Percentiles rank a stretch among this genome's conserved stretches.
Evolutionary conservation across 2,797 vertebrate species (phyloP).

Genomic region (Sebastes matsubarae): DNA sequence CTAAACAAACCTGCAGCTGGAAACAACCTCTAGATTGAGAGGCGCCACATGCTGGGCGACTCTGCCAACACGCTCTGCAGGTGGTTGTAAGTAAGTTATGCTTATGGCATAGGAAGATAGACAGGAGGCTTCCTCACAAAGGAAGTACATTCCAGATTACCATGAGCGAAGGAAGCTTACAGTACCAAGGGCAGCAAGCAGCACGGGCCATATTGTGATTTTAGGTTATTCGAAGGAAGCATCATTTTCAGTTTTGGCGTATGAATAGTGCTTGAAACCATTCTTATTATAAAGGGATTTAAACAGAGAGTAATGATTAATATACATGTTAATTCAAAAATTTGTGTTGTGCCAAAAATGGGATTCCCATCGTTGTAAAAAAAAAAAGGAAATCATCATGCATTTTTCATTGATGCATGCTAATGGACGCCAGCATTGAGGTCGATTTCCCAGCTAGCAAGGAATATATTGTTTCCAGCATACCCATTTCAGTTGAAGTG

Average conservation of each 20-base stretch:
- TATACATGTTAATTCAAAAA: slow-evolving; percentile 48
- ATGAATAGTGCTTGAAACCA: slow-evolving; percentile 49
- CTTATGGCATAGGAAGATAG: slow-evolving; percentile 28
- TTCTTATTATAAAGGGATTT: slow-evolving; percentile 54
- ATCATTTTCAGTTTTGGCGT: slow-evolving; percentile 15
- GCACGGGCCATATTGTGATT: slow-evolving; percentile 1
- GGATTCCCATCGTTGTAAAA: slow-evolving; percentile 7
- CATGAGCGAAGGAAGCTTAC: background rate
- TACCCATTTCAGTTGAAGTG: slow-evolving; percentile 37
- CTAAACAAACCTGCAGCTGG: slow-evolving; percentile 32
- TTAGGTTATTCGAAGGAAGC: background rate
- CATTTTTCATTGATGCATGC: slow-evolving; percentile 5
- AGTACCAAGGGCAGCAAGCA: background rate
- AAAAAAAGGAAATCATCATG: background rate
- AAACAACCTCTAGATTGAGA: slow-evolving; percentile 37
- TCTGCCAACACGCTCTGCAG: slow-evolving; percentile 51
- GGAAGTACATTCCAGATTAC: background rate
- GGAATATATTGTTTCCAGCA: slow-evolving; percentile 44
- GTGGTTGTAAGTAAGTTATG: slow-evolving; percentile 43
- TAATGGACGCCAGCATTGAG: background rate
- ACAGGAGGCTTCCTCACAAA: slow-evolving; percentile 10
- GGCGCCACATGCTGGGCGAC: slow-evolving; percentile 43
- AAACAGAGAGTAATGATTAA: slow-evolving; percentile 45
- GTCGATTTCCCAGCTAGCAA: slow-evolving; percentile 12
- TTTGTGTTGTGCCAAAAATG: slow-evolving; percentile 11